Evolutionary conservation across 2,797 vertebrate genomes (phyloP).

Genomic region (Pachyuromys duprasi): DNA sequence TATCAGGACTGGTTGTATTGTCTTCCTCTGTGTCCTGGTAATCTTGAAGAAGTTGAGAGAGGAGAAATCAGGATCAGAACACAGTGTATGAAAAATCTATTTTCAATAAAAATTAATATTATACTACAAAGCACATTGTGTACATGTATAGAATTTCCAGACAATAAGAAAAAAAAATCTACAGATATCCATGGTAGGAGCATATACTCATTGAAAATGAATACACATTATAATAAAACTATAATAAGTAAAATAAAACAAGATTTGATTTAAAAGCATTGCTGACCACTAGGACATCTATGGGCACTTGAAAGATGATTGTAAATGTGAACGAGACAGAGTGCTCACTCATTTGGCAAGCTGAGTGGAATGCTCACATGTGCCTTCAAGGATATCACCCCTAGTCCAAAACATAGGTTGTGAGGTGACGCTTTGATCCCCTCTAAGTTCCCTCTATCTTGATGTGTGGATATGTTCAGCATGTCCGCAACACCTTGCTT

Average conservation of each 20-base stretch:
- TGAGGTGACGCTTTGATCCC: neutral
- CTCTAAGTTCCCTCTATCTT: neutral
- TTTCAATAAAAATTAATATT: neutral
- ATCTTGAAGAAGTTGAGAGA: neutral
- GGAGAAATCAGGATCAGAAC: neutral
- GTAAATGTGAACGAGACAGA: neutral
- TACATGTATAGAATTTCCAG: neutral
- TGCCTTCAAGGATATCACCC: neutral
- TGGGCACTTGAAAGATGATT: neutral
- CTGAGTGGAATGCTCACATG: neutral
- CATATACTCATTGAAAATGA: slow-evolving; percentile 37
- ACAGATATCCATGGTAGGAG: neutral
- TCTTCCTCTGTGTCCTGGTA: too few species aligned
- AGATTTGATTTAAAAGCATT: slow-evolving; percentile 35
- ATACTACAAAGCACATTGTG: neutral
- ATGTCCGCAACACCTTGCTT: neutral
- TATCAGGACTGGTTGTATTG: too few species aligned
- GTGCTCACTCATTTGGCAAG: neutral
- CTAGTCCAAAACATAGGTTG: neutral
- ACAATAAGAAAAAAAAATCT: slow-evolving; percentile 17
- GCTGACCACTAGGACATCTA: neutral
- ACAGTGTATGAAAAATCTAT: neutral
- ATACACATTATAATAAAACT: slow-evolving; percentile 19
- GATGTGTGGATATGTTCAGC: neutral
- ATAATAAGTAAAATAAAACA: slow-evolving; percentile 13